Base-by-base conservation (phyloP, 2,888 invertebrate genomes). In the Sesamia inferens region DNA sequence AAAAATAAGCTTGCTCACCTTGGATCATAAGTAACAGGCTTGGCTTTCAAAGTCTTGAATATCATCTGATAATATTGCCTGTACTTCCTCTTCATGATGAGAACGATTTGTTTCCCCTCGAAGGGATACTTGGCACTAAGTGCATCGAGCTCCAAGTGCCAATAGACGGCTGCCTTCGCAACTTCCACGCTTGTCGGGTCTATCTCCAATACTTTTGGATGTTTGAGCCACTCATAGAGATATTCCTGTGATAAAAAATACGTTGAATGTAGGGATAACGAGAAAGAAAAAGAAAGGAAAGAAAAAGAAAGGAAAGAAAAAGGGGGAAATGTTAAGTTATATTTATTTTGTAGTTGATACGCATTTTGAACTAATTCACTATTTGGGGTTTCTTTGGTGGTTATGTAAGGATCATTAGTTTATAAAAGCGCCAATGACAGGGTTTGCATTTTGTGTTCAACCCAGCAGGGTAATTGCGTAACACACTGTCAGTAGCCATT, bases 21-120 rank as follows among this genome's bases (percentile, higher is more conserved):
- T 19, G 96, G 96, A 84, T 96, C 96, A 78, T 96, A 96, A 69
- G 95, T 94, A 4, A 96, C 90, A 2, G 96, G 93, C 77, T 96
- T 96, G 3, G 96, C 96, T 84, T 96, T 96, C 13, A 96, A 85
- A 0, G 94, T 89, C 84, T 95, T 96, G 85, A 96, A 96, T 85
- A 96, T 93, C 95, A 96, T 96, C 76, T 96, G 95, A 86, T 96
- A 96, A 85, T 96, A 96, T 84, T 95, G 96, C 44, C 96, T 87
- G 81, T 96, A 96, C 77, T 96, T 96, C 81, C 94, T 95, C 89
- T 95, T 95, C 96, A 96, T 96, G 51, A 96, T 95, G 10, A 96
- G 92, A 24, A 96, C 95, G 13, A 96, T 92, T 83, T 96, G 96
- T 80, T 95, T 96, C 0, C 96, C 96, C 86, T 96, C 95, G 66